These are phyloP conservation scores for Drosophila pseudoobscura DNA, from an alignment of 1,140 invertebrate genomes.

Conservation along the genomic window DNA sequence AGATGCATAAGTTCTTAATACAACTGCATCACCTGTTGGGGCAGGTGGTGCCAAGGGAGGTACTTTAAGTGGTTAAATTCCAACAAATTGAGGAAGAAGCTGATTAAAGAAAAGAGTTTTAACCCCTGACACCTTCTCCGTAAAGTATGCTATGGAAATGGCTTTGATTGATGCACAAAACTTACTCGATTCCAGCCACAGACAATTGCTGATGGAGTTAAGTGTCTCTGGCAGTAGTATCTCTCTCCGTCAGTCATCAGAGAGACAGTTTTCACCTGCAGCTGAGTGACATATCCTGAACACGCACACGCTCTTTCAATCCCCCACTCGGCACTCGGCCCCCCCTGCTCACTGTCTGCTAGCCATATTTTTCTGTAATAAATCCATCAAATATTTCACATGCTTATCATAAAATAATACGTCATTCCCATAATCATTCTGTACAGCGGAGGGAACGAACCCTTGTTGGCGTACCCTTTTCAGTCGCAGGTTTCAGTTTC, in stretches of 20 bases:
- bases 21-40: constrained; percentile 43
- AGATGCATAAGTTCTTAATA: constrained; percentile 24
- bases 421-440: constrained; percentile 60
- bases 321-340: not conserved
- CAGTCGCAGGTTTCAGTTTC: constrained; percentile 66
- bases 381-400: constrained; percentile 77
- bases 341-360: not conserved
- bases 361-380: constrained; percentile 65
- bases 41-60: not conserved
- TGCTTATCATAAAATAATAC: constrained; percentile 76
- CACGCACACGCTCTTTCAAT: constrained; percentile 23
- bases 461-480: constrained; percentile 49
- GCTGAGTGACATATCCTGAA: constrained; percentile 71
- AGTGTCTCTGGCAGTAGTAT: constrained; percentile 2
- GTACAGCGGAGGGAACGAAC: constrained; percentile 10
- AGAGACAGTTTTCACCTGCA: constrained; percentile 48
- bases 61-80: no score
- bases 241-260: not conserved
- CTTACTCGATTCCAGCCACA: not conserved
- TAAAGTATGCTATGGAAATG: constrained; percentile 29
- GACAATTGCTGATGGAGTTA: not conserved
- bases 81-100: no score
- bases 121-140: not conserved
- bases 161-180: constrained; percentile 1
- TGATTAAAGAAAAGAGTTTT: not conserved